Evolutionary conservation across 2,888 invertebrate genomes (phyloP), one percentile per base, ranked within the genome.

Genomic region (Perdita meconis): DNA sequence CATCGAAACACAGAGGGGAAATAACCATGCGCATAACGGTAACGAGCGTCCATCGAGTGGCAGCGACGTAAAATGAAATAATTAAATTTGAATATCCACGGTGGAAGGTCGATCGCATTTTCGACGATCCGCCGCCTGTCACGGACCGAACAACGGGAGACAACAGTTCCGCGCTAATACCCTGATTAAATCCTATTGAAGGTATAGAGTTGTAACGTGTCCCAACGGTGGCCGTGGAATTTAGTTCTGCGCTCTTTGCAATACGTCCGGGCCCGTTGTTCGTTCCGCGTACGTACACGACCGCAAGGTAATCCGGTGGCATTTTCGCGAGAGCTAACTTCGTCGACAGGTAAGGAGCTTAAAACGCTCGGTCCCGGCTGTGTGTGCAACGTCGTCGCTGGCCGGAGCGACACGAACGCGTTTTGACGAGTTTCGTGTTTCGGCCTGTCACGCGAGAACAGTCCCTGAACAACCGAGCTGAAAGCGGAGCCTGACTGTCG

Each of bases 381-480:
- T 44, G 64, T 42, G 34, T 57, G n/a, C 4, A 59, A 63, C 61
- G 42, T 63, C 61, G 56, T 51, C 26, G 53, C 53, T 60, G 34
- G 44, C 53, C 13, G 57, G 47, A 30, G 40, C 47, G 53, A 61
- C 65, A 47, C 66, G 70, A 70, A 66, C 53, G 38, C 59, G 26
- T 77, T 70, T 65, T 38, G 70, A 77, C 77, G 78, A 70, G 65
- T 61, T 61, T 70, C 70, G 70, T 61, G 77, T 50, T 42, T 38
- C 60, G 56, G 24, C 53, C 55, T 76, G 61, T 78, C 78, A 70
- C 78, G 70, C 78, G 78, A 78, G 76, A 78, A 60, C 63, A 50
- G 53, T 74, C 67, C 44, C 63, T 34, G 57, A 66, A 68, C 75
- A 24, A 44, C 64, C 36, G 19, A 12, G 61, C 51, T 51, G 44